A percentile compares a stretch with the other conserved stretches of the same genome.
Conservation (phyloP, 2,888 invertebrate species). For the Malthinus flaveolus region DNA sequence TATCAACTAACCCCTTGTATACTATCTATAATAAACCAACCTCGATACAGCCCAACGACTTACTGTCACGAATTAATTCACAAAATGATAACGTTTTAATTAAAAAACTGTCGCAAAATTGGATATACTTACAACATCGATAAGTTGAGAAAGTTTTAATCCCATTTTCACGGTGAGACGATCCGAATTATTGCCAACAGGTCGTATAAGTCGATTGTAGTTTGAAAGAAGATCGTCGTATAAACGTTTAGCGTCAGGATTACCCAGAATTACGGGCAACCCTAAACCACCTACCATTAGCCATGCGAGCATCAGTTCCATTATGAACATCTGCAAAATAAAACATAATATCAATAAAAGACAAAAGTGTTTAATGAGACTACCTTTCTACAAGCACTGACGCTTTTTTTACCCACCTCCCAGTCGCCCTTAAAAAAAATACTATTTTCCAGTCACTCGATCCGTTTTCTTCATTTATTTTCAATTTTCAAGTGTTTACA, state of each 20-base stretch:
- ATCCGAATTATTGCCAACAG: slow-evolving; percentile 93
- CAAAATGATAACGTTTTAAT: background rate
- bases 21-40: too few relatives aligned
- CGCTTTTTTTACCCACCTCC: too few relatives aligned
- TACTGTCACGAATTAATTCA: too few relatives aligned
- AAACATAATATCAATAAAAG: background rate
- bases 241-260: slow-evolving; percentile 91
- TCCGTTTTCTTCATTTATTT: too few relatives aligned
- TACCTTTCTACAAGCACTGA: too few relatives aligned
- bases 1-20: too few relatives aligned
- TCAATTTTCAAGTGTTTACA: too few relatives aligned
- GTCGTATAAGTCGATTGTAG: slow-evolving; percentile 94
- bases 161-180: slow-evolving; percentile 95
- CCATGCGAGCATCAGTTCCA: slow-evolving; percentile 33
- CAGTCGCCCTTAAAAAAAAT: too few relatives aligned
- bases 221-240: slow-evolving; percentile 94
- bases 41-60: too few relatives aligned
- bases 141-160: slow-evolving; percentile 85
- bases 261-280: slow-evolving; percentile 58
- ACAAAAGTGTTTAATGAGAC: too few relatives aligned
- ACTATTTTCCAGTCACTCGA: too few relatives aligned
- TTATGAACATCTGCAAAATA: slow-evolving; percentile 11
- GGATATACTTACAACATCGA: slow-evolving; percentile 81
- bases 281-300: slow-evolving; percentile 49
- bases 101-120: background rate